Conservation (phyloP, 2,113 vertebrate genomes). For the Rissa tridactyla region DNA sequence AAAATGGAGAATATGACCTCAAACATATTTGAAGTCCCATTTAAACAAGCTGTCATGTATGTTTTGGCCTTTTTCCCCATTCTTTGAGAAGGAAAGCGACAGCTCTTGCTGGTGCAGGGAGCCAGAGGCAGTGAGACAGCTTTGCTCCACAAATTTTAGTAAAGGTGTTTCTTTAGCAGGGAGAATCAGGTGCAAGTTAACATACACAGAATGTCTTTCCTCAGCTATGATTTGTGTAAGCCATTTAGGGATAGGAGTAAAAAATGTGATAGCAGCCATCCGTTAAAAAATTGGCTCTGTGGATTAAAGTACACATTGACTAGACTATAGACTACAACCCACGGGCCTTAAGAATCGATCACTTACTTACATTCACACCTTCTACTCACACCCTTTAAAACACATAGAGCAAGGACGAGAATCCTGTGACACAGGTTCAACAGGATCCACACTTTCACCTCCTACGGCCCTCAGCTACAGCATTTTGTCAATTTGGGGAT, state of each 20-base stretch:
- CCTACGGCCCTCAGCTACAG: background rate
- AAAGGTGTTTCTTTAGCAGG: slow-evolving; percentile 29
- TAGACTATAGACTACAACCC: background rate
- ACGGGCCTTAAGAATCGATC: background rate
- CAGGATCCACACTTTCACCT: background rate
- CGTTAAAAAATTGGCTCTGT: background rate
- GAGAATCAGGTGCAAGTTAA: slow-evolving; percentile 1
- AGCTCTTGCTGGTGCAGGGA: background rate
- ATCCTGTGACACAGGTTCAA: background rate
- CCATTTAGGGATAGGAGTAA: background rate
- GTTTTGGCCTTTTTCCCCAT: background rate
- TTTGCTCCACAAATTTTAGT: background rate
- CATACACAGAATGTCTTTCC: background rate
- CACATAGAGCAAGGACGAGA: background rate
- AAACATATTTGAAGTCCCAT: background rate
- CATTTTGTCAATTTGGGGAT: background rate
- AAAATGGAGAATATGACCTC: background rate
- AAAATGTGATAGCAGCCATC: background rate
- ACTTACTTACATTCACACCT: background rate
- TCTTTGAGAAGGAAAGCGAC: background rate
- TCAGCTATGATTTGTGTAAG: background rate
- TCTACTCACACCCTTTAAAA: background rate
- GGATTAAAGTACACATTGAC: background rate
- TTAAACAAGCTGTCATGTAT: background rate
- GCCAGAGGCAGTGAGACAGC: background rate